Evolutionary conservation across 2,888 invertebrate genomes (phyloP).

Genomic region (Orchesellides sinensis): DNA sequence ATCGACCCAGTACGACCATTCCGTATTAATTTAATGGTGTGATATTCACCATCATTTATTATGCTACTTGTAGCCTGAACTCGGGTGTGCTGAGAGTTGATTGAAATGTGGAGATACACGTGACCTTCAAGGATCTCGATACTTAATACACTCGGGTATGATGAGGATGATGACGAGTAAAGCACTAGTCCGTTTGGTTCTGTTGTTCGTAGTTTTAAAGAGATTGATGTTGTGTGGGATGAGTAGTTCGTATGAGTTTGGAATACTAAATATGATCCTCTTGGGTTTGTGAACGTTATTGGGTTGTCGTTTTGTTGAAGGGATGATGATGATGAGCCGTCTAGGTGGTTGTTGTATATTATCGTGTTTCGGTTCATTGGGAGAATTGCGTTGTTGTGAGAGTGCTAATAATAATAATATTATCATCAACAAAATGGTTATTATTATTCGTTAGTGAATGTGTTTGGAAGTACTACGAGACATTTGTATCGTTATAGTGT

Average conservation of each 20-base stretch:
- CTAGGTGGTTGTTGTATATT: too few relatives aligned
- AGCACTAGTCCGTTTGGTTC: conserved; percentile 96
- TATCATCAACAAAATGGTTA: too few relatives aligned
- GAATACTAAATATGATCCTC: conserved; percentile 89
- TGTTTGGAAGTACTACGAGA: too few relatives aligned
- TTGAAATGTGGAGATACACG: conserved; percentile 86
- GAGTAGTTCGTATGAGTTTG: conserved; percentile 76
- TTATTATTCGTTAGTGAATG: too few relatives aligned
- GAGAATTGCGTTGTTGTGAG: too few relatives aligned
- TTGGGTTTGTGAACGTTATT: conserved; percentile 53
- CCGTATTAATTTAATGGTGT: conserved; percentile 90
- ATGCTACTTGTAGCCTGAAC: conserved; percentile 85
- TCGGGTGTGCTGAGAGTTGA: conserved; percentile 77
- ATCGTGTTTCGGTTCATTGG: too few relatives aligned
- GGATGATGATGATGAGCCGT: too few relatives aligned
- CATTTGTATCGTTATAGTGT: too few relatives aligned
- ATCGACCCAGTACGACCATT: conserved; percentile 90
- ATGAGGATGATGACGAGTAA: conserved; percentile 86
- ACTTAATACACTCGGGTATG: conserved; percentile 92
- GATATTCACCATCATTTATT: conserved; percentile 95
- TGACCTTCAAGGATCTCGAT: conserved; percentile 96
- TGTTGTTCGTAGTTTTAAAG: conserved; percentile 96
- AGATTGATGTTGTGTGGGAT: conserved; percentile 81
- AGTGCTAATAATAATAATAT: too few relatives aligned
- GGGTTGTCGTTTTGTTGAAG: conserved; percentile 46